Conservation (phyloP, 2,888 invertebrate species). For the Tetropium fuscum region DNA sequence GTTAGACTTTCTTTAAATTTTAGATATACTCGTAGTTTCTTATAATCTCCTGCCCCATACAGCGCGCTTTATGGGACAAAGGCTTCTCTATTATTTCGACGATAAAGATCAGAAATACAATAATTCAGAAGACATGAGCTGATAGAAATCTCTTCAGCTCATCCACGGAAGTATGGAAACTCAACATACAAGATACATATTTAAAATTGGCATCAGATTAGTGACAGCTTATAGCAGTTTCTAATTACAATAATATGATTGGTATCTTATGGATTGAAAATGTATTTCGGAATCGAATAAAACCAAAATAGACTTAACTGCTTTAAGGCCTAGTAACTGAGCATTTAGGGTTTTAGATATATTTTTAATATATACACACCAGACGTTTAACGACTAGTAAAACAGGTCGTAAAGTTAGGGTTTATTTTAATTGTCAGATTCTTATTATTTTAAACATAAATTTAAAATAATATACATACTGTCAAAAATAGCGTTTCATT, state of each 20-base stretch:
- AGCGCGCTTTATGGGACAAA: too few relatives aligned
- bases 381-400: conserved; percentile 30
- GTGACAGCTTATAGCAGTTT: too few relatives aligned
- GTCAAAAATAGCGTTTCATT: conserved; percentile 31
- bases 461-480: conserved; percentile 35
- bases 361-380: conserved; percentile 27
- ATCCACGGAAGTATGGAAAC: neutral
- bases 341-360: conserved; percentile 21
- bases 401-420: conserved; percentile 28
- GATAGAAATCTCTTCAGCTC: neutral
- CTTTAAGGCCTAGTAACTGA: conserved; percentile 1
- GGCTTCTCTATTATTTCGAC: too few relatives aligned
- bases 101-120: too few relatives aligned
- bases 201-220: too few relatives aligned
- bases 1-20: too few relatives aligned
- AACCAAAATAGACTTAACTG: conserved; percentile 15
- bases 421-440: conserved; percentile 37
- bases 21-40: too few relatives aligned
- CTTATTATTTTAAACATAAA: conserved; percentile 34
- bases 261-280: neutral
- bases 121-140: too few relatives aligned
- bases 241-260: too few relatives aligned
- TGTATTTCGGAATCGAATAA: neutral
- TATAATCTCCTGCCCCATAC: too few relatives aligned
- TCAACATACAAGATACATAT: too few relatives aligned